Evolutionary conservation across 2,113 vertebrate genomes (phyloP), one percentile per base, ranked within the genome.

Genomic region (Cyphomyrus discorhynchus): DNA sequence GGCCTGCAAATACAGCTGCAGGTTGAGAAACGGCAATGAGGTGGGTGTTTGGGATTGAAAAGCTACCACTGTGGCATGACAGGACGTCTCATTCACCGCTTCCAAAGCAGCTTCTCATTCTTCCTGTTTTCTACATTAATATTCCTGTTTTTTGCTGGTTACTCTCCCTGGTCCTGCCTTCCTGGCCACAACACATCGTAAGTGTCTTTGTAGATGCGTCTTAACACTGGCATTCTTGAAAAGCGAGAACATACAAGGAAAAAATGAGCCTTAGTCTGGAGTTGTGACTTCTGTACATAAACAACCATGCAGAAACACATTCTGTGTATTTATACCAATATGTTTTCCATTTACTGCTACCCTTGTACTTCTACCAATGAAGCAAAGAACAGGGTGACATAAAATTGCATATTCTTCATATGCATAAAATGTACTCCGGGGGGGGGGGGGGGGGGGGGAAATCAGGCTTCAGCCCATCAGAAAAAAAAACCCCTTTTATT

Each of bases 381-480:
- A 66, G 58, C 58, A 27, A n/a, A 27, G 7, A 10, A 62, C 21
- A n/a, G 58, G 58, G 0, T 3, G n/a, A 27, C 8, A 62, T 62
- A 66, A 66, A n/a, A 62, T 0, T 27, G 7, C 24, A 24, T 7
- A 58, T 27, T n/a, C 21, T 62, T 62, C 24, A 62, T 62, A 24
- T 62, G 56, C 24, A 66, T 66, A 83, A 39, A 52, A 62, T 50
- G 31, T 42, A 42, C 39, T 80, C 35, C 35, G 0, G 27, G 1
- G 2, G 3, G 39, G 35, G 35, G 35, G 35, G 35, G 35, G 31
- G 31, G 35, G 35, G 35, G 35, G 35, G 35, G 35, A 1, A 31
- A 31, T 1, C 1, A 31, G 1, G 1, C 31, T 1, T 1, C 31
- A 1, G 1, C 31, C 31, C 31, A 31, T 1, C 31, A 31, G 1